Conservation (phyloP, 2,797 vertebrate species). For the Siniperca undulata region DNA sequence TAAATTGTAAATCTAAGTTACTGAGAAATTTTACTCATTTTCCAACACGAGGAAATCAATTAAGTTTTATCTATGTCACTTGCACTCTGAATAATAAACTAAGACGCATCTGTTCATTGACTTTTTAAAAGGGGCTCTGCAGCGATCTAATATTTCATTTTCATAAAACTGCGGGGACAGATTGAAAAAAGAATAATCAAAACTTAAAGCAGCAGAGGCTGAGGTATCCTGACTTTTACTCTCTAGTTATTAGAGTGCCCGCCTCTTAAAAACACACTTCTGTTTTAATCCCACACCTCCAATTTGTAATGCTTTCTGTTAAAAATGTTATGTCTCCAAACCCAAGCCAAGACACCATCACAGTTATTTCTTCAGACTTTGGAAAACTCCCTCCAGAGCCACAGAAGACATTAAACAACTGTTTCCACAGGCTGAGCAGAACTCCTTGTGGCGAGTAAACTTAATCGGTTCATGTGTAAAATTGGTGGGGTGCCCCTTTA, state of each 20-base stretch:
- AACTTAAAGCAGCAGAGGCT: not conserved
- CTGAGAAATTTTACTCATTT: slow-evolving; percentile 6
- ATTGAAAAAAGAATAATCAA: not conserved
- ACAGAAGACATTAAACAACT: not conserved
- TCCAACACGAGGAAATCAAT: slow-evolving; percentile 21
- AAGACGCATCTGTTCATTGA: slow-evolving; percentile 21
- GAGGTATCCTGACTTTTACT: not conserved
- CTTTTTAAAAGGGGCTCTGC: not conserved
- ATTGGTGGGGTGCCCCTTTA: not conserved
- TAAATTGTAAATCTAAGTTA: not conserved
- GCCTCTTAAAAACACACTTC: not conserved
- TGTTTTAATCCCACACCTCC: not conserved
- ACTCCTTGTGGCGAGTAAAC: not conserved
- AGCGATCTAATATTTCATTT: slow-evolving; percentile 11
- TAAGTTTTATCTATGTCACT: slow-evolving; percentile 16
- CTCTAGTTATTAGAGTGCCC: not conserved
- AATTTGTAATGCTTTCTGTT: not conserved
- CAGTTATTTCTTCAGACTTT: not conserved
- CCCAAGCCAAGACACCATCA: not conserved
- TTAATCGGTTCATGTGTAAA: not conserved
- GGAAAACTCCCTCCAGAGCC: not conserved
- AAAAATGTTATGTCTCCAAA: not conserved
- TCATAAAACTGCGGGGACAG: slow-evolving; percentile 1
- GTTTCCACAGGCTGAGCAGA: not conserved
- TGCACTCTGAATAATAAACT: slow-evolving; percentile 32